Evolutionary conservation across 2,797 vertebrate species (phyloP), one percentile per base, ranked within the genome.

Genomic region (Alfaro cultratus): DNA sequence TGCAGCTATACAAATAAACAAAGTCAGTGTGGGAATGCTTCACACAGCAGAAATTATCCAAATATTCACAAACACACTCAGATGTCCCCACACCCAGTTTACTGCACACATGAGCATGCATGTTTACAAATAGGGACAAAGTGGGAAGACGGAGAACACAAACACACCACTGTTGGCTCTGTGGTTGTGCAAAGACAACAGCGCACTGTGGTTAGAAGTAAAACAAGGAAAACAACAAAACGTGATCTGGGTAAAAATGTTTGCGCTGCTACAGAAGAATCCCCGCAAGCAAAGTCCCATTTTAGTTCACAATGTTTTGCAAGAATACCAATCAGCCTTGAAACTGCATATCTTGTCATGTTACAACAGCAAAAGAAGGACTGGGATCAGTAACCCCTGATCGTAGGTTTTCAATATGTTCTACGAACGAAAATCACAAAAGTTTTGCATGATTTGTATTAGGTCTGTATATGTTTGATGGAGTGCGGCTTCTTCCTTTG

Each of bases 71-170:
- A 88, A 91, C 87, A 87, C n/a, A 16, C 77, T 88, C 76, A 84
- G 76, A 80, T 86, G 86, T 78, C 83, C 79, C 81, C 85, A 88
- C 91, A 83, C 90, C 86, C 90, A 84, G 81, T 83, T 70, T 60
- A 57, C 68, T 87, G 70, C 87, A 86, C 80, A 85, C 77, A 53
- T 79, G 82, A 85, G 80, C 83, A 77, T 79, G 80, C 83, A 53
- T 90, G 85, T 91, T 89, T 93, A 91, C 92, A 93, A 93, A 93
- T 88, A 92, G 86, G 88, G 91, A 89, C 86, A 92, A 91, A 91
- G 83, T 88, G 82, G 85, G 80, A 81, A 83, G 85, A 79, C 71
- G 80, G 80, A 80, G 73, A 10, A 68, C 36, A 83, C 80, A 87
- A 74, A 85, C 77, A 46, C 41, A 26, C 26, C 84, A 60, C 78